A percentile compares a stretch with the other conserved stretches of the same genome.
Evolutionary conservation across 2,888 invertebrate species (phyloP).

Genomic region (Phasia obesa): DNA sequence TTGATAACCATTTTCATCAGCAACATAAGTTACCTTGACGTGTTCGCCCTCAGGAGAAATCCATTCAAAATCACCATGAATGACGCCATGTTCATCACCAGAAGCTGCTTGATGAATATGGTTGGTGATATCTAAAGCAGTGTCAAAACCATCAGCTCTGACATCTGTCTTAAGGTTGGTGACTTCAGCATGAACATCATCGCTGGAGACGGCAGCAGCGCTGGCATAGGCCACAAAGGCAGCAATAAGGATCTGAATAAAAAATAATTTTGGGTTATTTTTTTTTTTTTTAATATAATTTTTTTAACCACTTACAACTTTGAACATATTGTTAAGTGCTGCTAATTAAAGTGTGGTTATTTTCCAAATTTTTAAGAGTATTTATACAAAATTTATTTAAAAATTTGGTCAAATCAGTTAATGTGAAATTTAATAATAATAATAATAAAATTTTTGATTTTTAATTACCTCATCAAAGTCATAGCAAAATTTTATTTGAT

Average conservation of each 20-base stretch:
- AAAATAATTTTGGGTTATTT: neutral
- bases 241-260: conserved; percentile 62
- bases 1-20: conserved; percentile 78
- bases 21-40: conserved; percentile 75
- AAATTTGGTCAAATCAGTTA: no score
- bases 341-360: no score
- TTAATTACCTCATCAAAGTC: no score
- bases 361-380: no score
- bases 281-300: neutral
- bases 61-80: conserved; percentile 76
- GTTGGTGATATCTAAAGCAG: conserved; percentile 75
- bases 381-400: no score
- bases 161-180: conserved; percentile 72
- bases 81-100: conserved; percentile 78
- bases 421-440: no score
- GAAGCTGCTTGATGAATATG: conserved; percentile 72
- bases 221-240: conserved; percentile 73
- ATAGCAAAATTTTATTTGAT: no score
- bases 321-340: conserved; percentile 69
- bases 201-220: conserved; percentile 54
- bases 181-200: conserved; percentile 68
- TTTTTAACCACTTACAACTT: conserved; percentile 57
- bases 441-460: no score
- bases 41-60: conserved; percentile 77
- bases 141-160: conserved; percentile 76